These are phyloP conservation scores for Aspidoscelis tigris DNA, from an alignment of 2,113 vertebrate species.

Conservation along the genomic window DNA sequence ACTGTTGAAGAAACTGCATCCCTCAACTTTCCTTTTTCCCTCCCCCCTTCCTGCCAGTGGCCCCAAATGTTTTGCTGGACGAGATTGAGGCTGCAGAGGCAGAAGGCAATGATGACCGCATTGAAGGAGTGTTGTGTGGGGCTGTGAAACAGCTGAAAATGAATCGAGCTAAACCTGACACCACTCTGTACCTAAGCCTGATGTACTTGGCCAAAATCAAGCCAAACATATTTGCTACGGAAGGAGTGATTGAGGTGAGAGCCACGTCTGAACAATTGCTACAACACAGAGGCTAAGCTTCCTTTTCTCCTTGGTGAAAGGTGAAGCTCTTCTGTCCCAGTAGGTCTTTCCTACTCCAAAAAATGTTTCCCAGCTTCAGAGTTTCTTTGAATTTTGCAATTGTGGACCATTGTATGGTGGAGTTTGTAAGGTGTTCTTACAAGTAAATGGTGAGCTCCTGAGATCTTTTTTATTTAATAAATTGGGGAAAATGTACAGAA, in stretches of 20 bases:
- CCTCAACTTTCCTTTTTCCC: background rate
- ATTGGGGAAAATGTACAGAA: too few species aligned
- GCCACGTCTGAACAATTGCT: accelerated
- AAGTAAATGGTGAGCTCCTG: background rate
- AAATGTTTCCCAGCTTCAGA: background rate
- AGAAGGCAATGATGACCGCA: constrained; percentile 93
- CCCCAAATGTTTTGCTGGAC: constrained; percentile 87
- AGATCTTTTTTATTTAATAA: too few species aligned
- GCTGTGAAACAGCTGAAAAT: constrained; percentile 93
- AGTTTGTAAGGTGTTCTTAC: background rate
- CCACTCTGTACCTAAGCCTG: constrained; percentile 91
- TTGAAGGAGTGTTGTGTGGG: constrained; percentile 94
- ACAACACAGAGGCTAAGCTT: background rate
- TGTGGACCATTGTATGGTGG: background rate
- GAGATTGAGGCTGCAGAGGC: constrained; percentile 93
- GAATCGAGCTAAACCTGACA: constrained; percentile 94
- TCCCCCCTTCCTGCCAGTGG: constrained; percentile 73
- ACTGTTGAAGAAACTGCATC: too few species aligned
- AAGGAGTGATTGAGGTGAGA: constrained; percentile 95
- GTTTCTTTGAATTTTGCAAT: background rate
- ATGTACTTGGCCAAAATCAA: constrained; percentile 99
- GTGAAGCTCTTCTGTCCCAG: background rate
- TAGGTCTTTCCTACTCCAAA: background rate
- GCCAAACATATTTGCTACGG: constrained; percentile 97
- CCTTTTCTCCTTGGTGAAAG: background rate